Conservation (phyloP, 2,888 invertebrate genomes). For the Smittia sp. region DNA sequence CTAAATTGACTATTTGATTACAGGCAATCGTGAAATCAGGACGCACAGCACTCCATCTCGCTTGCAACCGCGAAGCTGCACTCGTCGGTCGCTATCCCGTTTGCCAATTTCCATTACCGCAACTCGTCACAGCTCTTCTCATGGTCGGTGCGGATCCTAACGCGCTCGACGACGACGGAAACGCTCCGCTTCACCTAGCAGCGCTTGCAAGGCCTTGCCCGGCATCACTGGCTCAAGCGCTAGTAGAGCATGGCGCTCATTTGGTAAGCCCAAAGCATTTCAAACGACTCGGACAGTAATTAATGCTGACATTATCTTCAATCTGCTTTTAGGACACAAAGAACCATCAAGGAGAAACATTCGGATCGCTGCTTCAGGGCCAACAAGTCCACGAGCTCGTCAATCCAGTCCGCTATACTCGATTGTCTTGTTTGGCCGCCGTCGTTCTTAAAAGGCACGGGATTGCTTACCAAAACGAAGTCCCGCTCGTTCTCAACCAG, state of each 20-base stretch:
- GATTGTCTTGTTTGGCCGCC: conserved; percentile 83
- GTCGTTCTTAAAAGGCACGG: conserved; percentile 70
- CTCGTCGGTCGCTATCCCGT: conserved; percentile 66
- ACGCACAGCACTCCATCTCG: conserved; percentile 74
- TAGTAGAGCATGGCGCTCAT: conserved; percentile 74
- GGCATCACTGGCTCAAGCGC: conserved; percentile 65
- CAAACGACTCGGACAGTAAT: background rate
- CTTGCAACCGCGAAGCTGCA: conserved; percentile 75
- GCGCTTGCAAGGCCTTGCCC: conserved; percentile 72
- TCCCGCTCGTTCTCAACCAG: conserved; percentile 58
- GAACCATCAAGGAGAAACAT: conserved; percentile 73
- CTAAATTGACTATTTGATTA: conserved; percentile 17
- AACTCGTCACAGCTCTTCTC: conserved; percentile 70
- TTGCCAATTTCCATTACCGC: conserved; percentile 67
- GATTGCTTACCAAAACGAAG: conserved; percentile 61
- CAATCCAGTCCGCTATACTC: conserved; percentile 74
- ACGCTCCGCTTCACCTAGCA: conserved; percentile 84
- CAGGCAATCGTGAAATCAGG: conserved; percentile 62
- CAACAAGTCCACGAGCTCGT: conserved; percentile 65
- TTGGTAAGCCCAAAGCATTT: conserved; percentile 47
- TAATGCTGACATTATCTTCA: background rate
- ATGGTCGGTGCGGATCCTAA: conserved; percentile 80
- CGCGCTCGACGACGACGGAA: conserved; percentile 75
- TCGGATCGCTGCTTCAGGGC: conserved; percentile 65
- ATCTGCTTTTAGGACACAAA: conserved; percentile 56